A percentile compares a stretch with the other conserved stretches of the same genome.
phyloP scores from a whole-genome alignment of 1,140 invertebrate genomes.

The Drosophila trapezifrons region DNA sequence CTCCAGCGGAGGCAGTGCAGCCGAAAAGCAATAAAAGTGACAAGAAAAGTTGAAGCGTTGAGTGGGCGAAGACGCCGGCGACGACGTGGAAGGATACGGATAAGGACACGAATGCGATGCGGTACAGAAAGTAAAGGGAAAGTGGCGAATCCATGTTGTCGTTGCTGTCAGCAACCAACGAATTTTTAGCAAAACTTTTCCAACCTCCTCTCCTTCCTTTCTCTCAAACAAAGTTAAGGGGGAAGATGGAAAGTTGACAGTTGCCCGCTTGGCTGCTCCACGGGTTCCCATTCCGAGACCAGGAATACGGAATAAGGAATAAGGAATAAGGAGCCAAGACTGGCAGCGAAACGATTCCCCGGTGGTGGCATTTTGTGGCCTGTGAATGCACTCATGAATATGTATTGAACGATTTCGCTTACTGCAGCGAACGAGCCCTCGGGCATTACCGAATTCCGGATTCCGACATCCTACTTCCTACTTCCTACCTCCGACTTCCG shows the following conservation, averaged over 20 bases:
- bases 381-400: conserved; percentile 51
- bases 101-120: conserved; percentile 7
- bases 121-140: conserved; percentile 15
- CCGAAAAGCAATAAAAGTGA: conserved; percentile 54
- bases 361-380: conserved; percentile 25
- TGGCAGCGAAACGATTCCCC: conserved; percentile 33
- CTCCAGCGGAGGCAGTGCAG: conserved; percentile 52
- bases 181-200: conserved; percentile 64
- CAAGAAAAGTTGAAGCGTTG: conserved; percentile 51
- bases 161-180: conserved; percentile 56
- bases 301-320: neutral
- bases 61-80: conserved; percentile 31
- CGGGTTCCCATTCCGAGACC: conserved; percentile 7
- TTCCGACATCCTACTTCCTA: too few relatives aligned
- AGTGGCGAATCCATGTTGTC: conserved; percentile 37
- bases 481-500: too few relatives aligned
- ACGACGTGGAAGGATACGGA: conserved; percentile 17
- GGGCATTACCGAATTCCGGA: conserved; percentile 19
- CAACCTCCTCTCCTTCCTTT: neutral
- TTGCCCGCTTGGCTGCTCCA: conserved; percentile 18
- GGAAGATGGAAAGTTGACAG: conserved; percentile 39
- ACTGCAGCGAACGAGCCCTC: conserved; percentile 23
- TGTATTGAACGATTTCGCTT: conserved; percentile 35
- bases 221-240: neutral
- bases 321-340: neutral